Conservation (phyloP, 2,113 vertebrate species). For the Oryzias javanicus region DNA sequence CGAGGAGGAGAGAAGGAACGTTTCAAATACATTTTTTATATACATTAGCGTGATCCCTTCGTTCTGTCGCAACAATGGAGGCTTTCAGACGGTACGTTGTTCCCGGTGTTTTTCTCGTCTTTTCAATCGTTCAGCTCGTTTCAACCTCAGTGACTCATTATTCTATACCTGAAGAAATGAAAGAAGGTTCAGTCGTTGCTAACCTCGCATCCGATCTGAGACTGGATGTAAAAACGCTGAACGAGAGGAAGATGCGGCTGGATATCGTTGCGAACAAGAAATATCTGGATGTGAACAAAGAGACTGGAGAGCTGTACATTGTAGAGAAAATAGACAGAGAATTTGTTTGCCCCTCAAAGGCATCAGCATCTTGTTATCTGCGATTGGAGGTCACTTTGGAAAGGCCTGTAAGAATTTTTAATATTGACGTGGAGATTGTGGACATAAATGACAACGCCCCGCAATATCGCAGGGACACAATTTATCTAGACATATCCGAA, state of each 20-base stretch:
- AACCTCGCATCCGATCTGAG: conserved; percentile 78
- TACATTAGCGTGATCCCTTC: background rate
- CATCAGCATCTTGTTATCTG: background rate
- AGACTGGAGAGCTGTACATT: conserved; percentile 77
- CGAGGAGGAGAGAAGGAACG: fast-evolving
- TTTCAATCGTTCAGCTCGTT: background rate
- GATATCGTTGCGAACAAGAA: conserved; percentile 57
- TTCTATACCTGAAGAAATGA: conserved; percentile 74
- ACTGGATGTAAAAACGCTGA: conserved; percentile 60
- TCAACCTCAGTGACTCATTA: conserved; percentile 59
- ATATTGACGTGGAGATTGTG: conserved; percentile 10
- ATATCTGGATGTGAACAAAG: conserved; percentile 80
- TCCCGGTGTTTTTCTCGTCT: background rate
- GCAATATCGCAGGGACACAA: conserved; percentile 47
- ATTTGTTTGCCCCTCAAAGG: background rate
- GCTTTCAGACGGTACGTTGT: conserved; percentile 14
- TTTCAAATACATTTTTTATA: fast-evolving
- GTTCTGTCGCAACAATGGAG: background rate
- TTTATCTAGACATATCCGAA: conserved; percentile 71
- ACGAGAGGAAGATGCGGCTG: conserved; percentile 58
- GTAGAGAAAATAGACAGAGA: conserved; percentile 78
- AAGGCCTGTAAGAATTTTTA: conserved; percentile 9
- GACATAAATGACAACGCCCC: conserved; percentile 41
- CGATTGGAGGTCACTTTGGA: background rate
- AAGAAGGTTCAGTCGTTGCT: conserved; percentile 76